Percentiles rank a stretch among this genome's conserved stretches.
Evolutionary conservation across 2,888 invertebrate species (phyloP).

Genomic region (Axea sp.): DNA sequence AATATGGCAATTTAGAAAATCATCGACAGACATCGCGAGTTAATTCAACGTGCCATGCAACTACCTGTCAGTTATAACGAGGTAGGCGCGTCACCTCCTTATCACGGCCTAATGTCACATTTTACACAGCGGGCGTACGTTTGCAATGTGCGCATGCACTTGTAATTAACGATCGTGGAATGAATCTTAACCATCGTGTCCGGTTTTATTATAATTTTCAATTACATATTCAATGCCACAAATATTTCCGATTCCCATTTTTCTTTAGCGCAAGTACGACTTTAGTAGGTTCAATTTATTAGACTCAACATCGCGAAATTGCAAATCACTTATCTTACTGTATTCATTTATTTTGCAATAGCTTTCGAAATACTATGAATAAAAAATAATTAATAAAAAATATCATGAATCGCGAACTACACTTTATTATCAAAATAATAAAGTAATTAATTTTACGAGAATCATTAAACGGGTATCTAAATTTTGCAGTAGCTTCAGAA

Average conservation of each 20-base stretch:
- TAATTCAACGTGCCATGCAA: conserved; percentile 62
- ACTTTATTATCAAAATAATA: no score
- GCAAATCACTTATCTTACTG: background rate
- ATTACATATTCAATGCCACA: conserved; percentile 51
- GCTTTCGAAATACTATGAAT: no score
- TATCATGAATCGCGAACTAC: no score
- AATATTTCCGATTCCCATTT: conserved; percentile 48
- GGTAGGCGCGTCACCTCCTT: conserved; percentile 65
- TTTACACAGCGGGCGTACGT: conserved; percentile 56
- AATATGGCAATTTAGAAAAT: conserved; percentile 68
- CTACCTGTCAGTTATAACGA: conserved; percentile 63
- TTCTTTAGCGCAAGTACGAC: conserved; percentile 20
- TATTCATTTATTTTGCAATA: conserved; percentile 5
- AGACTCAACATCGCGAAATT: background rate
- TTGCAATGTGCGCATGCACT: conserved; percentile 48
- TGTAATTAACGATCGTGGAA: conserved; percentile 49
- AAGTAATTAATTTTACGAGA: no score
- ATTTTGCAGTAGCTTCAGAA: no score
- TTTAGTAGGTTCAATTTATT: conserved; percentile 28
- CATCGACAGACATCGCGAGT: conserved; percentile 64
- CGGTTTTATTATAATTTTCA: conserved; percentile 55
- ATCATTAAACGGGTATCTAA: no score
- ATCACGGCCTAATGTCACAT: conserved; percentile 66
- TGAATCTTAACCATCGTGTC: conserved; percentile 48
- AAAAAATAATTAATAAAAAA: no score